Evolutionary conservation across 2,113 vertebrate species (phyloP).

Genomic region (Caranx ignobilis): DNA sequence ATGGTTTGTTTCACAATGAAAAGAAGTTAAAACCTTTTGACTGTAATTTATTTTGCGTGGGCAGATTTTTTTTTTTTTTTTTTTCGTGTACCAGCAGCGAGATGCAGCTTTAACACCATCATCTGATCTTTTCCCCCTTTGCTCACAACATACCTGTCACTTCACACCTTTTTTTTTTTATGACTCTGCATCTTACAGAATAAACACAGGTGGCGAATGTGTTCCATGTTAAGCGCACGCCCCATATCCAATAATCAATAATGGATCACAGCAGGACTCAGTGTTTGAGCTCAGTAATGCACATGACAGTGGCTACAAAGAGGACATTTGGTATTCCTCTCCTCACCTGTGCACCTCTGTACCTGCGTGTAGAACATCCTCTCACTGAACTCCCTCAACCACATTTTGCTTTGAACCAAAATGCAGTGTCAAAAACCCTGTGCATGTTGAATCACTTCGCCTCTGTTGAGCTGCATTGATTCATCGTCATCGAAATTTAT

Average conservation of each 20-base stretch:
- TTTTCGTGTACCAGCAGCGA: not conserved
- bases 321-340: not conserved
- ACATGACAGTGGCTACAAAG: not conserved
- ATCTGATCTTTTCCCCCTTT: not conserved
- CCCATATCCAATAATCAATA: conserved; percentile 3
- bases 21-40: not conserved
- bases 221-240: not conserved
- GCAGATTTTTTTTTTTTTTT: not conserved
- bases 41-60: not conserved
- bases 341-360: not conserved
- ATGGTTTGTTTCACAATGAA: conserved; percentile 35
- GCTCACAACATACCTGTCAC: not conserved
- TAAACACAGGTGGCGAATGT: conserved; percentile 1
- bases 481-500: not conserved
- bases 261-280: not conserved
- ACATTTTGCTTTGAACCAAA: conserved; percentile 29
- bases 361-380: not conserved
- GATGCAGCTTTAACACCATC: not conserved
- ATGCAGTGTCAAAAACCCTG: conserved; percentile 9
- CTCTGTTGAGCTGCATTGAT: not conserved
- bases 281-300: conserved; percentile 16
- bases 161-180: conserved; percentile 1
- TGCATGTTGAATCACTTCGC: conserved; percentile 22
- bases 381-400: not conserved
- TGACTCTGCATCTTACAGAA: not conserved